Percentiles rank a stretch among this genome's conserved stretches.
phyloP scores from a whole-genome alignment of 1,140 invertebrate genomes.

The Triops cancriformis region DNA sequence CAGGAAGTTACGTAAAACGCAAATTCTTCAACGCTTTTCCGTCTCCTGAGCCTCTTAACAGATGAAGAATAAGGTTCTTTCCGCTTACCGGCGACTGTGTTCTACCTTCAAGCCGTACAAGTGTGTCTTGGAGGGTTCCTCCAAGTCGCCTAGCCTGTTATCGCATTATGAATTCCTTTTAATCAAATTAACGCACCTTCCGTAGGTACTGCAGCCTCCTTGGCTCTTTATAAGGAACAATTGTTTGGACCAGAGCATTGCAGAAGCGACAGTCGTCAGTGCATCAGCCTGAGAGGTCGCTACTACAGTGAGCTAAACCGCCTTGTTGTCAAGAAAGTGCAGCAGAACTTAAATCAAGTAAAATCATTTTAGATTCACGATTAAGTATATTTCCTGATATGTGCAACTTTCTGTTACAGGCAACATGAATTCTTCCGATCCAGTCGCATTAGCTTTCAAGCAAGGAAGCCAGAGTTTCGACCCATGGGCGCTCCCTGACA shows the following conservation, averaged over 20 bases:
- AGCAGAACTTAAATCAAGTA: constrained; percentile 19
- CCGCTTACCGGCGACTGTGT: background rate
- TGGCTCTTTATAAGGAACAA: constrained; percentile 1
- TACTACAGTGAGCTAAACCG: constrained; percentile 16
- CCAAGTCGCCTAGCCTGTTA: background rate
- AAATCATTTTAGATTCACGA: background rate
- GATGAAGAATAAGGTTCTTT: background rate
- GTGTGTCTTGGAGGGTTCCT: background rate
- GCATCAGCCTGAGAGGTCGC: constrained; percentile 27
- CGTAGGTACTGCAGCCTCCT: background rate
- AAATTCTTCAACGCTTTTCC: background rate
- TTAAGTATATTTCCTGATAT: background rate
- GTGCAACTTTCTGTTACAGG: constrained; percentile 11
- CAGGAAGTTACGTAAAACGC: background rate
- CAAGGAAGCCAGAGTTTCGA: constrained; percentile 27
- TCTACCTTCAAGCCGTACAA: background rate
- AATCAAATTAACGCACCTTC: background rate
- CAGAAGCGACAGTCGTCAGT: constrained; percentile 27
- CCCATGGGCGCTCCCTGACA: constrained; percentile 29
- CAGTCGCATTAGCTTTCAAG: constrained; percentile 27
- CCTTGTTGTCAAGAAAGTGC: background rate
- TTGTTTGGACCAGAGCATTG: background rate
- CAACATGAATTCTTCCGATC: constrained; percentile 28
- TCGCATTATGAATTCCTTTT: background rate
- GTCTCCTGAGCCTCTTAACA: background rate